Evolutionary conservation across 2,888 invertebrate species (phyloP), one percentile per base, ranked within the genome.

Genomic region (Troides helena): DNA sequence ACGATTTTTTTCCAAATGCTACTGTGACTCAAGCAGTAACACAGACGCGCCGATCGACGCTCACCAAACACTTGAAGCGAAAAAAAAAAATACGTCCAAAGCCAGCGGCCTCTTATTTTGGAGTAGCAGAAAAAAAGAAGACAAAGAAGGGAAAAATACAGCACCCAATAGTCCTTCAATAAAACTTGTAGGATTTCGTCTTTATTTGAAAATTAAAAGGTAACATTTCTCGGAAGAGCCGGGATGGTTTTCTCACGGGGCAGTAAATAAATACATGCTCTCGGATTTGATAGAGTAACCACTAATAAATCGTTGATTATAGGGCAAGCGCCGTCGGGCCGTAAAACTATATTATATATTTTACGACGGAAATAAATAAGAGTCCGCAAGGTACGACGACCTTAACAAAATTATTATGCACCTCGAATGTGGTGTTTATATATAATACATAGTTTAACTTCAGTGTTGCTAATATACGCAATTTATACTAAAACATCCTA

Each of bases 201-300:
- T 89, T 88, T 88, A 89, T 90, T 89, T 87, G 79, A 82, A 85
- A 88, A 87, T 89, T 88, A 87, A 89, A 88, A 85, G 85, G 85
- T 78, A 82, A 84, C 81, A 82, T 78, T 91, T 91, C 91, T 86
- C 72, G 81, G 91, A 91, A 91, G 77, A 77, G 78, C 72, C 73
- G 76, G 76, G 77, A 77, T 75, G 74, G 78, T 84, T 86, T 89
- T 91, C 91, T 90, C 90, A 90, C 90, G 90, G 75, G 75, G 76
- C 75, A 75, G 78, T 80, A 79, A 80, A 80, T 78, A 76, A 80
- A 80, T 77, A 78, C 80, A 80, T 80, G 77, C 80, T 80, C 79
- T 83, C 80, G 81, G 76, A 79, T 82, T 87, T 87, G 87, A 89
- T 88, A 87, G 86, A 89, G 85, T 87, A 85, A 85, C 85, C 85